Conservation (phyloP, 2,888 invertebrate genomes). For the Lacanobia wlatinum region DNA sequence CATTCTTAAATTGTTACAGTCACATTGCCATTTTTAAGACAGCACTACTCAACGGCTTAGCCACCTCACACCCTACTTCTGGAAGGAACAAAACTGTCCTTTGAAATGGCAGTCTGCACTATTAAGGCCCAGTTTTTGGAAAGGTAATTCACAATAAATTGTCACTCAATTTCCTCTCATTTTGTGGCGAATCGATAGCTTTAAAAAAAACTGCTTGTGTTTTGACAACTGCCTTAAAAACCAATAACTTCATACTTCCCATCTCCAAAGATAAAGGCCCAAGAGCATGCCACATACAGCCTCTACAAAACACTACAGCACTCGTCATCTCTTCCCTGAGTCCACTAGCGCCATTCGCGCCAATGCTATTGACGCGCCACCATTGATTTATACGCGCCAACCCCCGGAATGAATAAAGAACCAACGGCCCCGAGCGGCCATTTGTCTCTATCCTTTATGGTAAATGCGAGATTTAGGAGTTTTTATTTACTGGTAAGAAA, state of each 20-base stretch:
- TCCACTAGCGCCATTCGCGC: slow-evolving; percentile 68
- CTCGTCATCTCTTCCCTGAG: slow-evolving; percentile 38
- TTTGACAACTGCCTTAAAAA: too few species aligned
- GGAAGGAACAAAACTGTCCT: too few species aligned
- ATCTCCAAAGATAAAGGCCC: background rate
- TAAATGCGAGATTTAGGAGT: slow-evolving; percentile 85
- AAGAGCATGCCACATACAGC: slow-evolving; percentile 3
- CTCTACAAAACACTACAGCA: slow-evolving; percentile 21
- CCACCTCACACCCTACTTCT: too few species aligned
- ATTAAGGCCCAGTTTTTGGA: too few species aligned
- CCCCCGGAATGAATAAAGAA: slow-evolving; percentile 86
- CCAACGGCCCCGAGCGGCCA: slow-evolving; percentile 77
- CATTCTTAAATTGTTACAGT: too few species aligned
- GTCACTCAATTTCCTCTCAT: too few species aligned
- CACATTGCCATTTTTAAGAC: too few species aligned
- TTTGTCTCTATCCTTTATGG: slow-evolving; percentile 88
- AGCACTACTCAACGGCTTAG: too few species aligned
- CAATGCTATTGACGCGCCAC: slow-evolving; percentile 75
- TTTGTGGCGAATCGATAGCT: too few species aligned
- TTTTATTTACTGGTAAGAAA: slow-evolving; percentile 72
- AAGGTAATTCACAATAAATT: too few species aligned
- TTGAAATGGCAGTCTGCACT: too few species aligned
- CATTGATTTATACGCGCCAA: slow-evolving; percentile 79
- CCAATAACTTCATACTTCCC: background rate
- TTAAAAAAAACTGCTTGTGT: too few species aligned